A percentile compares a stretch with the other conserved stretches of the same genome.
Evolutionary conservation across 2,797 vertebrate genomes (phyloP).

Genomic region (Naso thynnoides): DNA sequence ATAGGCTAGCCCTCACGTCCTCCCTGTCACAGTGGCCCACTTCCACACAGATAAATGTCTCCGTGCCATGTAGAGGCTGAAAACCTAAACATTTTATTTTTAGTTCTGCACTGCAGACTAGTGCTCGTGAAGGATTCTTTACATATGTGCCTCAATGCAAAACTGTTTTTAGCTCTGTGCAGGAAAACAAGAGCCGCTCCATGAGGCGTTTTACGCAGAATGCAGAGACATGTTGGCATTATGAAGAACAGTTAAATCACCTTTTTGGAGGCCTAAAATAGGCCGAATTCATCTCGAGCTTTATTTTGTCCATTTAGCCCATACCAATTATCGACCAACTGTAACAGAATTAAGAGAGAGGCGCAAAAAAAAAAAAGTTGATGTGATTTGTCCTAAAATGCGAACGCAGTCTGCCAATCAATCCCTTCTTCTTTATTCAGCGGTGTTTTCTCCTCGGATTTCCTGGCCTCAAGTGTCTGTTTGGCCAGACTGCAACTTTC

Average conservation of each 20-base stretch:
- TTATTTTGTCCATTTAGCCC: not conserved
- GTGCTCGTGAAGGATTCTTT: not conserved
- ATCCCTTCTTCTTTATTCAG: conserved; percentile 58
- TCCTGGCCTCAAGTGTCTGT: conserved; percentile 69
- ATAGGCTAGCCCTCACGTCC: not conserved
- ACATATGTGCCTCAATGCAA: not conserved
- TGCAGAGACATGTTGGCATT: too few species aligned
- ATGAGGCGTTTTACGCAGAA: conserved; percentile 22
- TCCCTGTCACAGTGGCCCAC: not conserved
- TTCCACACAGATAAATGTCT: not conserved
- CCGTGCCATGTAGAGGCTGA: not conserved
- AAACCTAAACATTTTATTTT: conserved; percentile 19
- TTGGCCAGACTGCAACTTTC: conserved; percentile 91
- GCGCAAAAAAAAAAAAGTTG: not conserved
- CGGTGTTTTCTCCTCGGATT: conserved; percentile 53
- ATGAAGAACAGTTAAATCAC: too few species aligned
- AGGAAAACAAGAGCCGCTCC: conserved; percentile 4
- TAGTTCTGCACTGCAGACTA: not conserved
- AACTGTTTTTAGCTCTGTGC: conserved; percentile 11
- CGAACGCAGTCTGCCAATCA: not conserved
- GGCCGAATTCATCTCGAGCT: not conserved
- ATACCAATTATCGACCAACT: not conserved
- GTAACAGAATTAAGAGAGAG: not conserved
- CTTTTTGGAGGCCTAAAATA: not conserved
- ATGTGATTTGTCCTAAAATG: not conserved